Conservation (phyloP, 2,113 vertebrate genomes). For the Boulengeromyrus knoepffleri region DNA sequence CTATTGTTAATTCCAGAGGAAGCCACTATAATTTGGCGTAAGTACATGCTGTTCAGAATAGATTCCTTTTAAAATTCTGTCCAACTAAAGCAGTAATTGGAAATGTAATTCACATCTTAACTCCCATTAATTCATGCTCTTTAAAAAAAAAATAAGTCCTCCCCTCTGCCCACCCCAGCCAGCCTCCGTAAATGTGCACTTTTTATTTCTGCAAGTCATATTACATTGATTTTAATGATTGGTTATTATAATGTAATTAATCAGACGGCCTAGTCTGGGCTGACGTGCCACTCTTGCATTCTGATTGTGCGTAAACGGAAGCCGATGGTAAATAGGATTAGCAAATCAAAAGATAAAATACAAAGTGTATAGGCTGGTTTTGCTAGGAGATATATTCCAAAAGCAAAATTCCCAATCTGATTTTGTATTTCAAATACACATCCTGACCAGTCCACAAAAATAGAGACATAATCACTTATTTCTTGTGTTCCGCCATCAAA, state of each 20-base stretch:
- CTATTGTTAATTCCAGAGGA: conserved; percentile 60
- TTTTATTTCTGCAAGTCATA: conserved; percentile 4
- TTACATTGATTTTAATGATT: not conserved
- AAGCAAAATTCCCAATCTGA: not conserved
- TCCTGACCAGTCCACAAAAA: not conserved
- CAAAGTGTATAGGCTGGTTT: not conserved
- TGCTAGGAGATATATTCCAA: not conserved
- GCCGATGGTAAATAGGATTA: not conserved
- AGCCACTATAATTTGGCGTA: conserved; percentile 76
- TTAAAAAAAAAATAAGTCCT: not conserved
- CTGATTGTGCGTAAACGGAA: not conserved
- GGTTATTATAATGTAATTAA: not conserved
- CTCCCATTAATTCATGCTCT: conserved; percentile 50
- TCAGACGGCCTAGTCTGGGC: not conserved
- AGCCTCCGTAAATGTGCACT: conserved; percentile 28
- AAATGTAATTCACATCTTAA: conserved; percentile 68
- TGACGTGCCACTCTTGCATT: not conserved
- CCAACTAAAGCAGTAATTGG: conserved; percentile 72
- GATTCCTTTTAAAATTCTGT: conserved; percentile 73
- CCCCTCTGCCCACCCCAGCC: conserved; percentile 17
- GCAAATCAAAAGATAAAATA: not conserved
- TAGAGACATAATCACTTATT: not conserved
- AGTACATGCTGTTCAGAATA: conserved; percentile 77
- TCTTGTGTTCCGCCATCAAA: not conserved
- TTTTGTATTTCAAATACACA: not conserved